phyloP scores from a whole-genome alignment of 2,797 vertebrate species.

The Sebastes umbrosus region DNA sequence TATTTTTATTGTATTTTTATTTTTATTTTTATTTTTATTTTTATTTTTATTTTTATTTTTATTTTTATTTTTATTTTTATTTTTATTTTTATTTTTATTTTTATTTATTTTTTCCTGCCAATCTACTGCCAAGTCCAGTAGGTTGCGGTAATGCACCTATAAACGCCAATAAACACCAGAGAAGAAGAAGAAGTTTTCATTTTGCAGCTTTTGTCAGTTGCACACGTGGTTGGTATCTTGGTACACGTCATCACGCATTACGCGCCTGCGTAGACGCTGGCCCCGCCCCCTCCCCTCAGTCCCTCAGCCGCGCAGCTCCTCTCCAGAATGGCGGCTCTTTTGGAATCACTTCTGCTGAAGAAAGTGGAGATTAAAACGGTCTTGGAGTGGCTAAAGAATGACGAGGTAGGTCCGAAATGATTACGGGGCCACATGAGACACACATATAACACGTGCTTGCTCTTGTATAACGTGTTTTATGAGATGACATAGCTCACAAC shows the following conservation, averaged over 20 bases:
- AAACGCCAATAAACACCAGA: too few relatives aligned
- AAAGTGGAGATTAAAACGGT: conserved; percentile 83
- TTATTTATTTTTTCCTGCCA: too few relatives aligned
- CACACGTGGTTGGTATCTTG: not conserved
- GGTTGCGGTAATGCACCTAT: rapidly evolving
- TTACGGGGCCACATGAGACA: rapidly evolving
- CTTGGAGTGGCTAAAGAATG: conserved; percentile 83
- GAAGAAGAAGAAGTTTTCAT: too few relatives aligned
- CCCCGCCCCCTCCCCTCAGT: conserved; percentile 45
- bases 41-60: too few relatives aligned
- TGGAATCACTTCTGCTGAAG: conserved; percentile 88
- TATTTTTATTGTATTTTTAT: too few relatives aligned
- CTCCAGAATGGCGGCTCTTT: conserved; percentile 93
- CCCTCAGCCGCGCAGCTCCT: conserved; percentile 44
- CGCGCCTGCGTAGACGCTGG: conserved; percentile 27
- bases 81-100: too few relatives aligned
- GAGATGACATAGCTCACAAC: conserved; percentile 58
- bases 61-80: too few relatives aligned
- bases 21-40: too few relatives aligned
- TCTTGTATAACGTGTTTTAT: not conserved
- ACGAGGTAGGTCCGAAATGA: conserved; percentile 58
- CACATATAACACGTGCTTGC: rapidly evolving
- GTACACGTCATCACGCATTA: not conserved
- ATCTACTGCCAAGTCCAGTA: too few relatives aligned
- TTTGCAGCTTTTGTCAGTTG: not conserved